Base-by-base conservation (phyloP, 2,797 vertebrate genomes). In the Tachyglossus aculeatus region DNA sequence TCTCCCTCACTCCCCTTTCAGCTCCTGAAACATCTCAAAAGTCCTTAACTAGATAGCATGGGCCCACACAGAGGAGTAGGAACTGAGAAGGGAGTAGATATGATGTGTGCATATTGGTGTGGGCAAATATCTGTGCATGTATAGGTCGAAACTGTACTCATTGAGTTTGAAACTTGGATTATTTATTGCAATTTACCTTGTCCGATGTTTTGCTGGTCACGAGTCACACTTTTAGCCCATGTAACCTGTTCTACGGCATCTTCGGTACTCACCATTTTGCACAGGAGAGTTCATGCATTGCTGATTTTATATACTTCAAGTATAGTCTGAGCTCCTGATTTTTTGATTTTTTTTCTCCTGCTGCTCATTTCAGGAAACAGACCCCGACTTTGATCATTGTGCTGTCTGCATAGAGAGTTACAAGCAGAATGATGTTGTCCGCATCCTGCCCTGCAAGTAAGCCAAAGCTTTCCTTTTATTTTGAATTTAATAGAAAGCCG, bases 401-500 rank as follows among this genome's bases (percentile, higher is more conserved):
- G 98, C 98, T 0, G 98, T 99, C 69, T 99, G 97, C 83, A 99
- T 99, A 33, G 98, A 98, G 86, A 95, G 96, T 27, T 99, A 99
- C 88, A 98, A 98, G 84, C 95, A 97, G 48, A 98, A 97, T 0
- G 98, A 99, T 33, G 95, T 99, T 69, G 96, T 99, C 48, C 96
- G 97, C 29, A 95, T 99, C 79, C 94, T 99, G 45, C 98, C 98
- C 9, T 99, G 98, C 98, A 99, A 99, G 98, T 99, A 92, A 93
- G 97, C 91, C 51, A 68, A 22, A 48, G 41, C 72, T 79, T 71
- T 73, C 59, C 51, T 15, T 55, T 65, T 60, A 7, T 51, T 78
- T 67, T 63, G 5, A 21, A 1, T 4, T 19, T 22, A 15, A 65
- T 56, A 34, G 11, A 29, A 11, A n/a, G 41, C 5, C 53, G 21